A percentile compares a stretch with the other conserved stretches of the same genome.
Evolutionary conservation across 2,797 vertebrate species (phyloP).

Genomic region (Masticophis lateralis): DNA sequence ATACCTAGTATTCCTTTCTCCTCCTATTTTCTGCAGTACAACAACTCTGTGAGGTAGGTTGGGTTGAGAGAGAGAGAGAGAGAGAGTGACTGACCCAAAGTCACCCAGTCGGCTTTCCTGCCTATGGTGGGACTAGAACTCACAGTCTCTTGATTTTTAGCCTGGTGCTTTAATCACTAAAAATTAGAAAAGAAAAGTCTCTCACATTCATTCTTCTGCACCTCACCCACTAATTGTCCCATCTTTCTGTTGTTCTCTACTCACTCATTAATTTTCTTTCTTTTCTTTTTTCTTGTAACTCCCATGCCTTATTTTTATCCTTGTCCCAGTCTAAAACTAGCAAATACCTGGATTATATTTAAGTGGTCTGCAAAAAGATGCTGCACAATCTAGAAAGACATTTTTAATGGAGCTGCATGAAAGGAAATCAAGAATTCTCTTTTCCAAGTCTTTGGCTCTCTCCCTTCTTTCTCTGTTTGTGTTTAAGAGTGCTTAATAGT

Average conservation of each 20-base stretch:
- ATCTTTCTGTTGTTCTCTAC: constrained; percentile 42
- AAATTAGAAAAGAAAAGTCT: constrained; percentile 44
- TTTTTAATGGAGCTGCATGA: constrained; percentile 14
- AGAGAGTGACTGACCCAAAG: neutral
- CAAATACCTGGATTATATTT: neutral
- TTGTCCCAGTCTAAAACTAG: neutral
- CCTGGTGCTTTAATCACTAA: constrained; percentile 1
- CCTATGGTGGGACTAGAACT: neutral
- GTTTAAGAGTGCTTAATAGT: constrained; percentile 3
- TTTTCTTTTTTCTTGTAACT: constrained; percentile 13
- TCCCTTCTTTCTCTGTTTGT: neutral
- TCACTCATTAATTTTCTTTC: constrained; percentile 11
- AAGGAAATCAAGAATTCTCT: neutral
- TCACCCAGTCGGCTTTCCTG: neutral
- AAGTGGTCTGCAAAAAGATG: neutral
- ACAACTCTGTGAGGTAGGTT: neutral
- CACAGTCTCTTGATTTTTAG: neutral
- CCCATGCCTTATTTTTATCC: neutral
- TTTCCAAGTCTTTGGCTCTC: constrained; percentile 1
- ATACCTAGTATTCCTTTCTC: neutral
- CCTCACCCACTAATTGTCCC: constrained; percentile 25
- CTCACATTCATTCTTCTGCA: constrained; percentile 33
- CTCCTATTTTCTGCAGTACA: neutral
- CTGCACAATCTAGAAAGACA: neutral
- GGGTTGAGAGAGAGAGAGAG: neutral